These are phyloP conservation scores for Mechanitis mazaeus DNA, from an alignment of 2,888 invertebrate genomes.

Conservation along the genomic window DNA sequence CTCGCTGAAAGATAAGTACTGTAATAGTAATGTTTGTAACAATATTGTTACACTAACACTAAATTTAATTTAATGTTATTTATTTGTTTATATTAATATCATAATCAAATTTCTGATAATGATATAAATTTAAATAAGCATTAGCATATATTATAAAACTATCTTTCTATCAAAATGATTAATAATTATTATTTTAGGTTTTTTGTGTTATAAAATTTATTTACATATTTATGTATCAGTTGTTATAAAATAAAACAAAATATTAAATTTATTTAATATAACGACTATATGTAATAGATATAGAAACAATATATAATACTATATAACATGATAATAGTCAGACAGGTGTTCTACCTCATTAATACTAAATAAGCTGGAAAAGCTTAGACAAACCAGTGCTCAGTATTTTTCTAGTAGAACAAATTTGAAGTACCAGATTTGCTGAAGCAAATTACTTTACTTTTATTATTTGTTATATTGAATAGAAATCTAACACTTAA, in stretches of 20 bases:
- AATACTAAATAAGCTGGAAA: neutral
- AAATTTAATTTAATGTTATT: neutral
- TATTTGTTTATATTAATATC: neutral
- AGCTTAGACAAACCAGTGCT: neutral
- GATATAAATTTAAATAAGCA: too few relatives aligned
- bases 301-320: too few relatives aligned
- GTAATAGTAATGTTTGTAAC: constrained; percentile 14
- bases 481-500: neutral
- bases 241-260: too few relatives aligned
- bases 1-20: constrained; percentile 7
- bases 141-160: too few relatives aligned
- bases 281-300: too few relatives aligned
- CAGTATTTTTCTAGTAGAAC: constrained; percentile 1
- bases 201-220: too few relatives aligned
- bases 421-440: constrained; percentile 1
- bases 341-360: constrained; percentile 4
- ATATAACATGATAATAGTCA: neutral
- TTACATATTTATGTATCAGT: too few relatives aligned
- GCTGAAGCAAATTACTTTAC: neutral
- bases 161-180: too few relatives aligned
- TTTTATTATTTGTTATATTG: neutral
- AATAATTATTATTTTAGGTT: too few relatives aligned
- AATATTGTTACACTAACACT: neutral
- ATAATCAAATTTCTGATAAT: neutral
- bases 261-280: too few relatives aligned